Conservation (phyloP, 2,797 vertebrate genomes). For the Trematomus bernacchii region DNA sequence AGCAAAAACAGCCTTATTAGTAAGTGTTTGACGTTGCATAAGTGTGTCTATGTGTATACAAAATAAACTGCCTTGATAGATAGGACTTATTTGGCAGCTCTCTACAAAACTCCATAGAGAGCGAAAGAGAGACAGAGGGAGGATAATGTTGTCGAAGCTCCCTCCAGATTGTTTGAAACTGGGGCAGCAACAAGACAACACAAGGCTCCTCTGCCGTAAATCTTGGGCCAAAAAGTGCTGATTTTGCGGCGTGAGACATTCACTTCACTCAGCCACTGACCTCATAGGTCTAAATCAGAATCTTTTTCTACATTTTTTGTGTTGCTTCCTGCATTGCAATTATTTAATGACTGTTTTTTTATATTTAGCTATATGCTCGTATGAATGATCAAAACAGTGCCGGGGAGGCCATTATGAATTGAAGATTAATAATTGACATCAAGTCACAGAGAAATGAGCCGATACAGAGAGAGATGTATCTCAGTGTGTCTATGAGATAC, state of each 20-base stretch:
- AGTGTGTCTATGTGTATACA: slow-evolving; percentile 22
- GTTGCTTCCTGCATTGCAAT: neutral
- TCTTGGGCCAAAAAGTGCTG: slow-evolving; percentile 51
- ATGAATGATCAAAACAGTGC: neutral
- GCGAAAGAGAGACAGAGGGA: slow-evolving; percentile 13
- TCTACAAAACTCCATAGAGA: slow-evolving; percentile 8
- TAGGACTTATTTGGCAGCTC: slow-evolving; percentile 31
- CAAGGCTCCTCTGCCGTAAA: slow-evolving; percentile 43
- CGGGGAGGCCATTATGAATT: neutral
- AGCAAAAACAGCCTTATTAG: slow-evolving; percentile 7
- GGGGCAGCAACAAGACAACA: slow-evolving; percentile 44
- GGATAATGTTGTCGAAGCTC: slow-evolving; percentile 36
- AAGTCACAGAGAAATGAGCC: neutral
- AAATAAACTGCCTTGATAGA: slow-evolving; percentile 3
- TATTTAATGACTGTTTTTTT: neutral
- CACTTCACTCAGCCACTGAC: slow-evolving; percentile 26
- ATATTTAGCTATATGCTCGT: neutral
- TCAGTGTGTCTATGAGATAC: neutral
- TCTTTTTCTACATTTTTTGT: neutral
- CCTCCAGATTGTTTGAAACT: slow-evolving; percentile 43
- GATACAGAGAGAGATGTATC: neutral
- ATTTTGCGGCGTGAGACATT: slow-evolving; percentile 38
- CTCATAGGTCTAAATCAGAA: slow-evolving; percentile 30
- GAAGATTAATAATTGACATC: neutral
- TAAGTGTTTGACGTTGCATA: neutral